These are phyloP conservation scores for Diadema setosum DNA, from an alignment of 35 echinoderm and acorn worm genomes.

Conservation along the genomic window DNA sequence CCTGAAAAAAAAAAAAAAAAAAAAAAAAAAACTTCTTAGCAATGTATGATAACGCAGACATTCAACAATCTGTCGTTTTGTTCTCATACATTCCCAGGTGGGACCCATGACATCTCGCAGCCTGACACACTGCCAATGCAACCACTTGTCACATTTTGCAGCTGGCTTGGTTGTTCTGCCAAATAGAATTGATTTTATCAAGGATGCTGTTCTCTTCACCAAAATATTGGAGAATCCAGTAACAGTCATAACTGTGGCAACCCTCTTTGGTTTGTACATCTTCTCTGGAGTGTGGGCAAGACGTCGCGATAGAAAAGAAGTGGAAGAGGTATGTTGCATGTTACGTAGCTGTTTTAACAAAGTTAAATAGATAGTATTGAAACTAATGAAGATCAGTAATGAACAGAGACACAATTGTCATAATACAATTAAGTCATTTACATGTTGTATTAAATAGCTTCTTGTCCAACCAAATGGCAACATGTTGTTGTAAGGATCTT, in stretches of 20 bases:
- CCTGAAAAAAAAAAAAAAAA: no score
- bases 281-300: constrained; percentile 63
- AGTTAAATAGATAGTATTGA: no score
- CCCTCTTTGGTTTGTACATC: constrained; percentile 39
- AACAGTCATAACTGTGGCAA: constrained; percentile 39
- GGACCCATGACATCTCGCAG: constrained; percentile 57
- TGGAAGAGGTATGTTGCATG: constrained; percentile 41
- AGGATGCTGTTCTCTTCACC: constrained; percentile 63
- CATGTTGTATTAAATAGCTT: no score
- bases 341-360: no score
- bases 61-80: no score
- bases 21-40: no score
- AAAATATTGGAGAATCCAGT: constrained; percentile 79
- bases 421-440: no score
- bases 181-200: constrained; percentile 54
- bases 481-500: no score
- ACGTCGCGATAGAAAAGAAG: constrained; percentile 45
- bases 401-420: no score
- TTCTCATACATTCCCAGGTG: constrained; percentile 28
- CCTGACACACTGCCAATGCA: constrained; percentile 70
- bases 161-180: constrained; percentile 68
- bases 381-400: no score
- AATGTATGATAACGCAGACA: no score
- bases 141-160: constrained; percentile 80
- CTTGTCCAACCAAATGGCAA: no score